Evolutionary conservation across 2,113 vertebrate genomes (phyloP), one percentile per base, ranked within the genome.

Genomic region (Ellobius talpinus): DNA sequence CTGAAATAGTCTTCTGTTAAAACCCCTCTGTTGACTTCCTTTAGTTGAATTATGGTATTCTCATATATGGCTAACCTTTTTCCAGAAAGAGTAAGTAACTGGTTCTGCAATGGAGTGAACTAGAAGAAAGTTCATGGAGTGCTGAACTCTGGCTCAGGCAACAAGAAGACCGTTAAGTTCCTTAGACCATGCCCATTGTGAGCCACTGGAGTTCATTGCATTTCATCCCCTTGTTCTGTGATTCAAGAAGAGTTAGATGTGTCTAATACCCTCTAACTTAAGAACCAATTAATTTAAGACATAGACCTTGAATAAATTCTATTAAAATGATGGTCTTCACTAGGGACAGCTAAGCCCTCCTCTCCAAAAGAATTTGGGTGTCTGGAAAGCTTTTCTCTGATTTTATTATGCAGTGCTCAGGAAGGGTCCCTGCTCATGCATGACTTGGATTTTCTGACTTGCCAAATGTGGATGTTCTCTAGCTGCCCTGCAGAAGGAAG

Each of bases 401-500:
- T 42, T 42, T 29, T 58, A n/a, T 39, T 36, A 24, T 2, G 4
- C n/a, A 70, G 1, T 31, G 0, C 17, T 0, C 9, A 17, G 63
- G 10, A 55, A 68, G 16, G 31, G 63, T 58, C 16, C 7, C 58
- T 42, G 85, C 31, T 47, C 11, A 6, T 39, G 47, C 19, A 26
- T 61, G 47, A 21, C 36, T 31, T 1, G 19, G 24, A 13, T 58
- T 55, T 24, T 82, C n/a, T 19, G n/a, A 36, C 47, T 65, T 16
- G 16, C 12, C 10, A 7, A 21, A 70, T 23, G 58, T 55, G 47
- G 5, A 58, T 58, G 26, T 58, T 66, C 55, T 70, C 36, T 29
- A 36, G 19, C 52, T 52, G 17, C 26, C 65, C n/a, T 66, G 47
- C 5, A 23, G 26, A 65, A n/a, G 26, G 6, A 73, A 36, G 50